Base-by-base conservation (phyloP, 1,140 invertebrate genomes). In the Lordiphosa mommai region DNA sequence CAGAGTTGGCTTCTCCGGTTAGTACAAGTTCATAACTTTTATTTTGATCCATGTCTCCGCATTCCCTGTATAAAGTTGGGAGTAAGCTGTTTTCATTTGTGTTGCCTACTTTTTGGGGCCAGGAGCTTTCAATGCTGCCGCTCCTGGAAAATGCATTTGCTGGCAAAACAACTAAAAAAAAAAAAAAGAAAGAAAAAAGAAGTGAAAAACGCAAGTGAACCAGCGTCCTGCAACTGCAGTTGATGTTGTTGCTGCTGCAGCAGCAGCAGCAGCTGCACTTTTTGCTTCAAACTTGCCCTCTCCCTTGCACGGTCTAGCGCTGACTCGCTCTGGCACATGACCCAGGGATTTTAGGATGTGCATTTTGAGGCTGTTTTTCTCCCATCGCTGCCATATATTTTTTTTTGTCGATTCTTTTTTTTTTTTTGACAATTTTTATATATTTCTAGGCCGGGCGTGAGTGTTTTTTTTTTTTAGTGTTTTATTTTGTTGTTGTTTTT, bases 141-240 rank as follows among this genome's bases (percentile, higher is more conserved):
- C 57, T 34, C 77, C 77, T 85, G 77, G 38, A 8, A 84, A 84
- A 77, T 66, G 79, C 77, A 84, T 77, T 85, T 56, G 32, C 59
- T 70, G 55, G 59, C 60, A 76, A 82, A 84, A 77, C 40, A 84
- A 84, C 68, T 72, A 79, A 84, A 77, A 64, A 55, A n/a, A 61
- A 36, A 50, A 9, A 1, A 37, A 41, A 13, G 27, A 48, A 37
- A 50, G 46, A 56, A 16, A 63, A 51, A 20, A 23, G 12, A n/a
- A n/a, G 4, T 5, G 3, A 5, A 23, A 23, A 23, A 23, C 20
- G 20, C 47, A 60, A 65, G 17, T 10, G 9, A 16, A 20, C 5
- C 32, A 46, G 44, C 29, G 9, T 27, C 13, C 34, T 32, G 37
- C 32, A 27, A n/a, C n/a, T 27, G 13, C 32, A 48, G 60, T 34